Conservation (phyloP, 2,888 invertebrate species). For the Galerucella pusilla region DNA sequence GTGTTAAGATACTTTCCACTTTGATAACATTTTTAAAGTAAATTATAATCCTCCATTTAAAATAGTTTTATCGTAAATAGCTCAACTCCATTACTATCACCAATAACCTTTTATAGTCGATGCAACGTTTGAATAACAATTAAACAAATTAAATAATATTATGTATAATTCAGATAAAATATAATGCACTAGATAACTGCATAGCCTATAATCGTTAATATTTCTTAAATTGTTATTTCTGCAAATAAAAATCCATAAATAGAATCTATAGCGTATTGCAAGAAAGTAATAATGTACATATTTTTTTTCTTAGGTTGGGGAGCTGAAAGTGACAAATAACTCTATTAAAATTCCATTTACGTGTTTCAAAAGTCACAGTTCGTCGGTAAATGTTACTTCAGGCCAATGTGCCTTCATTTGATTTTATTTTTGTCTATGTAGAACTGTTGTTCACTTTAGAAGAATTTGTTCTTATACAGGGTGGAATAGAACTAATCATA, state of each 20-base stretch:
- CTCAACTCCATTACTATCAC: not conserved
- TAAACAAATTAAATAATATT: not conserved
- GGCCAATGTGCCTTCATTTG: constrained; percentile 36
- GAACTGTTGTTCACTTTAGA: constrained; percentile 27
- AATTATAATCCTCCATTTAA: no score
- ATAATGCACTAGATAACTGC: no score
- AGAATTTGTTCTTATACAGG: constrained; percentile 18
- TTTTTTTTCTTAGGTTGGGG: not conserved
- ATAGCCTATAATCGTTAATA: no score
- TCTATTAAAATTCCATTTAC: constrained; percentile 24
- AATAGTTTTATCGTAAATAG: no score
- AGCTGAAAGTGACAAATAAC: constrained; percentile 2
- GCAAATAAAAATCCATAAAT: not conserved
- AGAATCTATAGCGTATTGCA: not conserved
- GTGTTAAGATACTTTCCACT: no score
- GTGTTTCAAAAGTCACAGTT: constrained; percentile 17
- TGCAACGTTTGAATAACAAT: not conserved
- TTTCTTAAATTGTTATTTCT: not conserved
- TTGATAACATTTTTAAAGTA: no score
- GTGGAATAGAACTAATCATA: not conserved
- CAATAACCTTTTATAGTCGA: not conserved
- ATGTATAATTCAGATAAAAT: no score
- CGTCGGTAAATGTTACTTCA: constrained; percentile 39
- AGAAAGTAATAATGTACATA: not conserved
- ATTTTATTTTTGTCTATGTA: constrained; percentile 39